Base-by-base conservation (phyloP, 2,113 vertebrate genomes). In the Myotis davidii region DNA sequence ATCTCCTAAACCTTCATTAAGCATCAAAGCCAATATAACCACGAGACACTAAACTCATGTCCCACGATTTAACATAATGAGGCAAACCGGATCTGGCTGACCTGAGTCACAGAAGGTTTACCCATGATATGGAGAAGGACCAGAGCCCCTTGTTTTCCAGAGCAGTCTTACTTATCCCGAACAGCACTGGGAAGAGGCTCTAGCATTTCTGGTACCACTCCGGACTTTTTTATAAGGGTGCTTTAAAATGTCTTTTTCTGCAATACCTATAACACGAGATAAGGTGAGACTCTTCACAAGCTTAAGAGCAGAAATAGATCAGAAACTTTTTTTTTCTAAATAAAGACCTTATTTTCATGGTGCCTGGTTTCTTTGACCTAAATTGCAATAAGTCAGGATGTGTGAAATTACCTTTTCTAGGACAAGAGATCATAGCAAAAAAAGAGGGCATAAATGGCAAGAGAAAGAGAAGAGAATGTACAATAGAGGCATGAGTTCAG, bases 261-360 rank as follows among this genome's bases (percentile, higher is more conserved):
- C 85, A 77, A 70, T 92, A 65, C 74, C 48, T 50, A 82, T 95
- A 96, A 96, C 88, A 97, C 21, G 1, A 67, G 79, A 89, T 56
- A 96, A 97, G 88, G 96, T 96, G 96, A 88, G 91, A 95, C 50
- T 87, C 74, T 95, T 97, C 88, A 96, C 94, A 98, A 94, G 88
- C 81, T 95, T 96, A 92, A 82, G 54, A 85, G 70, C 64, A 95
- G 88, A 97, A 96, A 95, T 84, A 96, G 90, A 97, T 95, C 95
- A 96, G 94, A 96, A 95, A 91, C 95, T 93, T 65, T 74, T 86
- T 86, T 87, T 78, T 50, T 45, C 96, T 97, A 97, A 98, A 95
- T 97, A 96, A 98, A 91, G 96, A 90, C 91, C 95, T 98, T 96
- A 97, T 96, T 97, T 97, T 95, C 96, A 96, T 97, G 96, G 96